A percentile compares a stretch with the other conserved stretches of the same genome.
Conservation (phyloP, 2,797 vertebrate species). For the Philypnodon macrostomus region DNA sequence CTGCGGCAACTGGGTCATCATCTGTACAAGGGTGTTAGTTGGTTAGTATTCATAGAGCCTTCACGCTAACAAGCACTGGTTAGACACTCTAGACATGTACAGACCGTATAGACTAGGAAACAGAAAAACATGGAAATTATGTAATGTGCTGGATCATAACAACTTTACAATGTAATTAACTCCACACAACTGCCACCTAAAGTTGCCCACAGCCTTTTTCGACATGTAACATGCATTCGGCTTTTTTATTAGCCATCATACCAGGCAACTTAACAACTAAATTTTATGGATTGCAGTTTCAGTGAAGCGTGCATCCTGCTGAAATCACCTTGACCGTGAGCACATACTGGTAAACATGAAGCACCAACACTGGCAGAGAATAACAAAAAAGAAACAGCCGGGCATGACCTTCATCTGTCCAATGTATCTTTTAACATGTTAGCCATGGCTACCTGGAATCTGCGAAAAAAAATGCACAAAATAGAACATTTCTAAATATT, state of each 20-base stretch:
- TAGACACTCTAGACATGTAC: not conserved
- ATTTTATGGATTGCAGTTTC: constrained; percentile 8
- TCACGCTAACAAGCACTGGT: constrained; percentile 13
- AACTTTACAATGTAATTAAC: not conserved
- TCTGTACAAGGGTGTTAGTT: constrained; percentile 11
- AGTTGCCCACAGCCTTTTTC: not conserved
- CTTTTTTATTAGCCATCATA: constrained; percentile 2
- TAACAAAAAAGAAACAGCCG: not conserved
- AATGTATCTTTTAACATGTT: not conserved
- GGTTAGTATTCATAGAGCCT: constrained; percentile 24
- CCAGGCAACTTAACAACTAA: constrained; percentile 12
- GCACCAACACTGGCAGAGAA: not conserved
- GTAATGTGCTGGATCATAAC: not conserved
- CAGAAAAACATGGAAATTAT: not conserved
- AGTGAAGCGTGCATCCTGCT: constrained; percentile 5
- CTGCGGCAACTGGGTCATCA: constrained; percentile 23
- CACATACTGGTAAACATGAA: not conserved
- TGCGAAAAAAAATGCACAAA: no score
- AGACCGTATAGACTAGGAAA: not conserved
- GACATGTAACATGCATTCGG: constrained; percentile 3
- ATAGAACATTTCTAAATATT: no score
- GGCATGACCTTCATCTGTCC: not conserved
- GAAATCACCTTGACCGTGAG: not conserved
- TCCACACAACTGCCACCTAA: not conserved
- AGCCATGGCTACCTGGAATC: no score